phyloP scores from a whole-genome alignment of 2,797 vertebrate species.

The Acrocephalus scirpaceus region DNA sequence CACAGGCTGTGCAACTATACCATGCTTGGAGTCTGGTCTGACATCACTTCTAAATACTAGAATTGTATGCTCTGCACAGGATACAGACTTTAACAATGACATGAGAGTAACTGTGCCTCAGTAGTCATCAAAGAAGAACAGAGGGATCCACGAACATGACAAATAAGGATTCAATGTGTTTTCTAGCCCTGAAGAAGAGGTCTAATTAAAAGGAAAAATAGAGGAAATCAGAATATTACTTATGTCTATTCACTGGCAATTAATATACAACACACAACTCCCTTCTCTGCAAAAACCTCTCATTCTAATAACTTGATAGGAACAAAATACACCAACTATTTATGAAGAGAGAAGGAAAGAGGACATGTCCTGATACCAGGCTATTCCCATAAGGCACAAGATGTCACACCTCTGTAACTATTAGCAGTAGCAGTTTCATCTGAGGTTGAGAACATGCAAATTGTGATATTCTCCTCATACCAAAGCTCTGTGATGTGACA shows the following conservation, averaged over 20 bases:
- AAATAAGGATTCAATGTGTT: neutral
- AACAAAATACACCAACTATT: neutral
- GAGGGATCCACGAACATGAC: neutral
- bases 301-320: neutral
- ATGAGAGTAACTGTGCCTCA: neutral
- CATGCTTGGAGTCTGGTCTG: neutral
- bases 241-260: neutral
- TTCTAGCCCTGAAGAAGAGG: neutral
- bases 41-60: neutral
- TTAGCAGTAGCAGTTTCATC: neutral
- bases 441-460: neutral
- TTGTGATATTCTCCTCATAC: neutral
- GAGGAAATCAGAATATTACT: neutral
- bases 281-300: neutral
- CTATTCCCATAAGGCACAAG: neutral
- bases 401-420: neutral
- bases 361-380: fast-evolving
- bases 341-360: neutral
- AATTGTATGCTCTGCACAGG: neutral
- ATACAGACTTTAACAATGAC: neutral
- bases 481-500: neutral
- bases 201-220: neutral
- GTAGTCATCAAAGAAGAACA: neutral
- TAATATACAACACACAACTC: neutral
- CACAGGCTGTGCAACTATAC: neutral